Conservation (phyloP, 1,140 invertebrate species). For the Zaprionus davidi region DNA sequence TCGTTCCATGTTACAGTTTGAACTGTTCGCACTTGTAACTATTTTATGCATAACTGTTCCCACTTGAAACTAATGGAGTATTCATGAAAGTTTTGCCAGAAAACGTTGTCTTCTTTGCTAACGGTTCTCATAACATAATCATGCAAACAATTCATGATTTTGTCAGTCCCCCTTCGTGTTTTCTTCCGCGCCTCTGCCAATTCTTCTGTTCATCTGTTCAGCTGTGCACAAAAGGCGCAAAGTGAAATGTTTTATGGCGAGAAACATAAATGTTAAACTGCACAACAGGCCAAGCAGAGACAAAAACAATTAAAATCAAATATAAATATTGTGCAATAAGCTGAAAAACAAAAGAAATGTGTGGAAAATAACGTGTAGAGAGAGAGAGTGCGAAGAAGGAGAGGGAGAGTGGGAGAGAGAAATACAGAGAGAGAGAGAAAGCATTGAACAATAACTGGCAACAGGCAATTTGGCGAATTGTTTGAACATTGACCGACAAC, state of each 20-base stretch:
- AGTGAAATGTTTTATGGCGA: constrained; percentile 26
- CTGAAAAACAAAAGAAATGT: constrained; percentile 41
- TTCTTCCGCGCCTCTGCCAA: background rate
- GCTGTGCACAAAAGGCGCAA: constrained; percentile 11
- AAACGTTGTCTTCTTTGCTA: background rate
- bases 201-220: constrained; percentile 6
- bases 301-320: constrained; percentile 71
- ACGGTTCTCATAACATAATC: background rate
- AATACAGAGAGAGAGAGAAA: background rate
- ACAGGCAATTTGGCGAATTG: constrained; percentile 42
- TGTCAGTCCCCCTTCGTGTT: background rate
- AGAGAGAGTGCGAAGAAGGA: background rate
- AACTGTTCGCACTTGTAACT: background rate
- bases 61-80: background rate
- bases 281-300: constrained; percentile 24
- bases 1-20: background rate
- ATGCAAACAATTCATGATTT: constrained; percentile 1
- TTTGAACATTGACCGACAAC: constrained; percentile 64
- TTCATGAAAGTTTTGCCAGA: background rate
- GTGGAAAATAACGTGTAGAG: background rate
- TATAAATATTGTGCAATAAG: constrained; percentile 77
- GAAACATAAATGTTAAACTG: constrained; percentile 33
- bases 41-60: background rate
- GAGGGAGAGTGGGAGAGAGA: background rate
- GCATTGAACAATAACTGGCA: background rate